Evolutionary conservation across 2,797 vertebrate species (phyloP), one percentile per base, ranked within the genome.

Genomic region (Syngnathus rostellatus): DNA sequence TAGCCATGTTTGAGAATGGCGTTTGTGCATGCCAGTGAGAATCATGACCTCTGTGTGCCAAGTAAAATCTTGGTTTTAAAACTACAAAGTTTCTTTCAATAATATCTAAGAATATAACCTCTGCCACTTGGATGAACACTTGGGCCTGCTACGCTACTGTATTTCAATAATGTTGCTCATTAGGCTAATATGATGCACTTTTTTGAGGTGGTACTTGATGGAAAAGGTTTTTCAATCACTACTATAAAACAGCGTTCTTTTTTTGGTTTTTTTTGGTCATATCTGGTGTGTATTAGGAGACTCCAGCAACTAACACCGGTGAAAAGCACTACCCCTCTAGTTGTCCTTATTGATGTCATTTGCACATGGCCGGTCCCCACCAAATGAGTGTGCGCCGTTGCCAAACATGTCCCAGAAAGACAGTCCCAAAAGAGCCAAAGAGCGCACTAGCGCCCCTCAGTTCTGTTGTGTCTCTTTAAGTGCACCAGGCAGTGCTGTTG

Each of bases 401-500:
- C 10, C n/a, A 43, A 16, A 23, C 21, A 41, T 62, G 59, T 25
- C 40, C 40, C 40, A 25, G 11, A 62, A 41, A 59, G 37, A 8
- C 31, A 5, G 57, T 37, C 17, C 17, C 9, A 54, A 54, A 54
- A 19, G 57, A 59, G 37, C n/a, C 17, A 1, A 8, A 4, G 37
- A 37, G 17, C 37, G 37, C 17, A 16, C 57, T 31, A 6, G 40
- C 11, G 60, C 62, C 62, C 53, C 72, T 57, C 60, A 3, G 21
- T 66, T 57, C 54, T 86, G 88, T 77, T 31, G 82, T 90, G 84
- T 86, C 83, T 77, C 87, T 85, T 81, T 83, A 80, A 85, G 72
- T 79, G 74, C 89, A 81, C 85, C 85, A 90, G 89, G 88, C 85
- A 86, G 87, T 84, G 88, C 87, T 88, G 84, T 89, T 75, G 83